Percentiles rank a stretch among this genome's conserved stretches.
Conservation (phyloP, 2,797 vertebrate genomes). For the Poeciliopsis turneri region DNA sequence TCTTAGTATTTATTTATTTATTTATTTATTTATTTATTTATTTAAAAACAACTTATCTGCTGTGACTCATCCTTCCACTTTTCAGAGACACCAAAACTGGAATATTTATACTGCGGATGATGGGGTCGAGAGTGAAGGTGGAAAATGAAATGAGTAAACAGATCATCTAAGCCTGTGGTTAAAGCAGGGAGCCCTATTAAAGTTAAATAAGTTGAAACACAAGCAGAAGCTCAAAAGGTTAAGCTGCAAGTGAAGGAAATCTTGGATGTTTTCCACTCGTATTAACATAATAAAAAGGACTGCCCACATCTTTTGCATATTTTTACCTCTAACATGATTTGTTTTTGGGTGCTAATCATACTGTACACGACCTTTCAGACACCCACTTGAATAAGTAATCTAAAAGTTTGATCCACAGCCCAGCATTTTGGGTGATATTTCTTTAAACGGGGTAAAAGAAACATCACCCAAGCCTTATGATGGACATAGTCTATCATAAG, state of each 20-base stretch:
- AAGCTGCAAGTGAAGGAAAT: slow-evolving; percentile 7
- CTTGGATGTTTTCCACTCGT: slow-evolving; percentile 15
- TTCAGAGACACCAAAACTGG: not conserved
- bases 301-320: slow-evolving; percentile 22
- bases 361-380: slow-evolving; percentile 41
- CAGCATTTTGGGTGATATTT: not conserved
- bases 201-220: not conserved
- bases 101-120: slow-evolving; percentile 1
- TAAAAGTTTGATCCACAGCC: not conserved
- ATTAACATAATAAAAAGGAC: slow-evolving; percentile 9
- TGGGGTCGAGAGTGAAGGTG: not conserved
- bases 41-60: not conserved
- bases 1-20: not conserved
- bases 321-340: slow-evolving; percentile 30
- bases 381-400: slow-evolving; percentile 49
- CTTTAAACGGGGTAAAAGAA: not conserved
- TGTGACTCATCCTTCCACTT: slow-evolving; percentile 6
- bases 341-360: slow-evolving; percentile 44
- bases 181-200: not conserved
- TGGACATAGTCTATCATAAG: not conserved
- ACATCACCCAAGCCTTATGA: no score
- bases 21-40: not conserved
- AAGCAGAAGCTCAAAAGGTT: slow-evolving; percentile 11
- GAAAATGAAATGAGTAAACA: not conserved
- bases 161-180: not conserved